These are phyloP conservation scores for Leiothrix lutea DNA, from an alignment of 2,113 vertebrate genomes.

Conservation along the genomic window DNA sequence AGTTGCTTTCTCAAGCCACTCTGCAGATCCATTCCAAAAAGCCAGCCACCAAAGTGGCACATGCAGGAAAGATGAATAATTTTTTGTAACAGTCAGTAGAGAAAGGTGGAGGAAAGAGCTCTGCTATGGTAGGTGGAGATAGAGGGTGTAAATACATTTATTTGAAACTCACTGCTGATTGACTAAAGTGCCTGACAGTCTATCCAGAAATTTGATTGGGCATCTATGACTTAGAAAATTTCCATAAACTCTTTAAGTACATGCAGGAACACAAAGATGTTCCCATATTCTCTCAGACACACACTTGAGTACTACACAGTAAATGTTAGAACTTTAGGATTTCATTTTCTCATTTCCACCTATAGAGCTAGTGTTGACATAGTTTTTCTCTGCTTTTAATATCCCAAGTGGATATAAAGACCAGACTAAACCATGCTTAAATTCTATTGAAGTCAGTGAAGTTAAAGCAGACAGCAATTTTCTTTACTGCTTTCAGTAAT, in stretches of 20 bases:
- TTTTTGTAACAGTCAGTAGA: not conserved
- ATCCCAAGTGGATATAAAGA: not conserved
- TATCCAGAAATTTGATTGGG: not conserved
- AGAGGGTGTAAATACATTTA: not conserved
- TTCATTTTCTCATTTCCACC: not conserved
- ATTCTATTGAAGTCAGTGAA: not conserved
- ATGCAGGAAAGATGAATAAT: not conserved
- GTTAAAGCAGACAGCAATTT: not conserved
- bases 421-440: not conserved
- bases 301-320: rapidly evolving
- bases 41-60: not conserved
- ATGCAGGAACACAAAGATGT: not conserved
- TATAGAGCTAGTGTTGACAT: not conserved
- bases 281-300: not conserved
- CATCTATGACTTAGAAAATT: not conserved
- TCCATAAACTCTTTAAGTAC: not conserved
- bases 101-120: not conserved
- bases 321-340: not conserved
- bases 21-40: not conserved
- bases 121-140: rapidly evolving
- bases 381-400: not conserved
- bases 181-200: not conserved
- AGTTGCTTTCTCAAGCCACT: not conserved
- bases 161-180: not conserved
- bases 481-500: not conserved